Conservation (phyloP, 2,888 invertebrate species). For the Cotesia congregata region DNA sequence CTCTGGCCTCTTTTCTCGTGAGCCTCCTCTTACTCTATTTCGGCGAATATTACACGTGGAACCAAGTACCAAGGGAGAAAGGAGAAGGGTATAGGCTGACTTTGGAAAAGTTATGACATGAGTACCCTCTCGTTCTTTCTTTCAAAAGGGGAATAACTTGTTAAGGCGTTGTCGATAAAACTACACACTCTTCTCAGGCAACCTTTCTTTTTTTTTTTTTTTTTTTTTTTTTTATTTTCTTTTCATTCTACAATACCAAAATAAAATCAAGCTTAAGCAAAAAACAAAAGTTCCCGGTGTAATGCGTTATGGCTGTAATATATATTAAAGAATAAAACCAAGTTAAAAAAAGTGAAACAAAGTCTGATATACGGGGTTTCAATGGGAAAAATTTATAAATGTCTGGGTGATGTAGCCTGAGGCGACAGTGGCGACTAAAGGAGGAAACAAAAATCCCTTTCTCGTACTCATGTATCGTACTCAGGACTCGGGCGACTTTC, state of each 20-base stretch:
- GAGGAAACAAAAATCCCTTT: conserved; percentile 28
- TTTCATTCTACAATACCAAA: conserved; percentile 4
- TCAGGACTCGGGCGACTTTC: conserved; percentile 29
- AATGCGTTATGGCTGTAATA: conserved; percentile 5
- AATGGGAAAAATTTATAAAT: conserved; percentile 36
- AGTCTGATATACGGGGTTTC: conserved; percentile 20
- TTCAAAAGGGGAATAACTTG: conserved; percentile 43
- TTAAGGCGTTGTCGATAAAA: conserved; percentile 42
- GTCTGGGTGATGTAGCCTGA: conserved; percentile 24
- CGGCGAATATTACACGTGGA: conserved; percentile 51
- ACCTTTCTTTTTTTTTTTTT: conserved; percentile 34
- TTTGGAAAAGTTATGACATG: conserved; percentile 51
- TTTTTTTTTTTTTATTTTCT: conserved; percentile 12
- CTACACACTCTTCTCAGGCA: conserved; percentile 34
- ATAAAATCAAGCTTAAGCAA: conserved; percentile 23
- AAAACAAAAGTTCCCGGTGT: conserved; percentile 6
- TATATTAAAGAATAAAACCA: conserved; percentile 11
- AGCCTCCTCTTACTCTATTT: background rate
- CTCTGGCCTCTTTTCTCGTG: conserved; percentile 44
- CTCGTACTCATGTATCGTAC: conserved; percentile 32
- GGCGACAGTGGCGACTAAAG: conserved; percentile 17
- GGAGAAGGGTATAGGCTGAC: conserved; percentile 31
- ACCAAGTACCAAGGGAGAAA: conserved; percentile 24
- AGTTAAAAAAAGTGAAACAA: conserved; percentile 7
- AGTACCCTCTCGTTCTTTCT: conserved; percentile 41